Percentiles rank a stretch among this genome's conserved stretches.
Conservation (phyloP, 2,113 vertebrate genomes). For the Channa maculata region DNA sequence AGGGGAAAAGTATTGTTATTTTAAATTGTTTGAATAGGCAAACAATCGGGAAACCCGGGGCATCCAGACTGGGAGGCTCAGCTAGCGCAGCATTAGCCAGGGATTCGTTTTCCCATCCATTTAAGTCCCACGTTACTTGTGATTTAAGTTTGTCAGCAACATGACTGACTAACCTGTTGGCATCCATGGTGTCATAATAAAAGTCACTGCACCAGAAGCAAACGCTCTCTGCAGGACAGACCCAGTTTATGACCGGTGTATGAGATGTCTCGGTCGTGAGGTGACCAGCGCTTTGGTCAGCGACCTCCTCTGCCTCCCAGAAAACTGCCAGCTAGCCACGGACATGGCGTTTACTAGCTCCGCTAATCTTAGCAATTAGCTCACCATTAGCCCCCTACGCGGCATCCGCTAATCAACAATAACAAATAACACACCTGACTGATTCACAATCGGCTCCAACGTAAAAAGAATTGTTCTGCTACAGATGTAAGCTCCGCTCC, state of each 20-base stretch:
- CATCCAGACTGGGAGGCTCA: neutral
- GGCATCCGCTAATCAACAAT: neutral
- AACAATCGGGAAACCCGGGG: neutral
- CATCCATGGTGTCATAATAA: neutral
- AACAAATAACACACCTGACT: neutral
- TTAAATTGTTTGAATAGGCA: neutral
- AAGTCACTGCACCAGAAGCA: neutral
- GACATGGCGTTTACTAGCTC: slow-evolving; percentile 27
- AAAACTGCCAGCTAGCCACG: slow-evolving; percentile 49
- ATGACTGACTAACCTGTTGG: slow-evolving; percentile 35
- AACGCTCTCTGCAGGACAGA: neutral
- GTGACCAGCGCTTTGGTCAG: slow-evolving; percentile 61
- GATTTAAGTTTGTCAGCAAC: neutral
- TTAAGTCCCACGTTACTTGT: neutral
- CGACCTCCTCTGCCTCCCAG: slow-evolving; percentile 34
- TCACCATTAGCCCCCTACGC: slow-evolving; percentile 2
- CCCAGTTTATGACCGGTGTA: slow-evolving; percentile 24
- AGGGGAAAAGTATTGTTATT: neutral
- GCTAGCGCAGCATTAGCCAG: slow-evolving; percentile 65
- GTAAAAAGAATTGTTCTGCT: neutral
- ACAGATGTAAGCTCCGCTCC: neutral
- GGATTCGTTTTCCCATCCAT: slow-evolving; percentile 1
- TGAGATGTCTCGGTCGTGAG: slow-evolving; percentile 2
- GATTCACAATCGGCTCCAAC: too few species aligned
- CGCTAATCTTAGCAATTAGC: slow-evolving; percentile 23